phyloP scores from a whole-genome alignment of 2,888 invertebrate species.

The Cheilosia vernalis region DNA sequence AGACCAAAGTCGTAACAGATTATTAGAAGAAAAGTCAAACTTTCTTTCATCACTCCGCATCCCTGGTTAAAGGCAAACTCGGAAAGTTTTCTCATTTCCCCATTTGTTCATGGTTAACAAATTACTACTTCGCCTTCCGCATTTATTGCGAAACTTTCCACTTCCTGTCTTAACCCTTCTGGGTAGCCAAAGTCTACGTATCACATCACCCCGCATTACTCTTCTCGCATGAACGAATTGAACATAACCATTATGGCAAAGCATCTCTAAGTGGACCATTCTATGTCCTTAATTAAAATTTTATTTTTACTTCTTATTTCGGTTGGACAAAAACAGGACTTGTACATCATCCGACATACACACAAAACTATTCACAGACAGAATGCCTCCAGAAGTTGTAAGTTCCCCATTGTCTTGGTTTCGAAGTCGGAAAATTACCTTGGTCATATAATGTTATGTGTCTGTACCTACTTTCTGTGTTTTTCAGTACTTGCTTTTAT shows the following conservation, averaged over 20 bases:
- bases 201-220: slow-evolving; percentile 34
- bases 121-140: slow-evolving; percentile 63
- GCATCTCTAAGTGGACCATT: slow-evolving; percentile 69
- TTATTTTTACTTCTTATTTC: slow-evolving; percentile 27
- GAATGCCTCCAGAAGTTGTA: slow-evolving; percentile 45
- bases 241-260: slow-evolving; percentile 66
- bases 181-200: slow-evolving; percentile 41
- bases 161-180: slow-evolving; percentile 41
- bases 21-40: slow-evolving; percentile 21
- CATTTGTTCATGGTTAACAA: slow-evolving; percentile 69
- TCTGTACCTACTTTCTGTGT: not conserved
- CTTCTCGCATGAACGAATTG: slow-evolving; percentile 17
- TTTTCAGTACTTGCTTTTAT: slow-evolving; percentile 23
- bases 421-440: slow-evolving; percentile 8
- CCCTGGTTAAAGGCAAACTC: not conserved
- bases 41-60: not conserved
- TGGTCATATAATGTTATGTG: slow-evolving; percentile 2
- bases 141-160: slow-evolving; percentile 71
- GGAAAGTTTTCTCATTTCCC: slow-evolving; percentile 68
- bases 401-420: slow-evolving; percentile 44
- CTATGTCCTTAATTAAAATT: slow-evolving; percentile 71
- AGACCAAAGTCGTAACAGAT: slow-evolving; percentile 58
- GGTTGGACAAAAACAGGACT: slow-evolving; percentile 16
- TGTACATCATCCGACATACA: slow-evolving; percentile 6
- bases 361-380: slow-evolving; percentile 12